Conservation (phyloP, 2,888 invertebrate species). For the Gastrophysa polygoni region DNA sequence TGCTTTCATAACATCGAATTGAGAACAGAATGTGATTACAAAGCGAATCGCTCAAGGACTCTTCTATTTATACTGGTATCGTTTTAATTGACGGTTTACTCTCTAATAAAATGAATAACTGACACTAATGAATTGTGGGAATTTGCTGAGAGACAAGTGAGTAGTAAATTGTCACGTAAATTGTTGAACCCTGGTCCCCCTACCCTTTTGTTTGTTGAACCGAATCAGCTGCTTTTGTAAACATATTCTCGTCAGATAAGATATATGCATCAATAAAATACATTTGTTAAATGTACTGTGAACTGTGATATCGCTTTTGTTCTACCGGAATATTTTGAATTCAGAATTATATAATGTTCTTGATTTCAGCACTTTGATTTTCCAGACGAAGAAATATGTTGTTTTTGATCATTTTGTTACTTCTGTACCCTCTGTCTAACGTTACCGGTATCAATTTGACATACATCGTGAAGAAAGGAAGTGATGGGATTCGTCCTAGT, state of each 20-base stretch:
- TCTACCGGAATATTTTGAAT: too few relatives aligned
- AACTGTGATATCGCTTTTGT: background rate
- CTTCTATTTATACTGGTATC: conserved; percentile 41
- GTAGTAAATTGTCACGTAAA: conserved; percentile 27
- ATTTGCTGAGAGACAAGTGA: conserved; percentile 38
- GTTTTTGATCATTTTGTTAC: conserved; percentile 33
- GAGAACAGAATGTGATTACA: background rate
- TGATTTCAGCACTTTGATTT: too few relatives aligned
- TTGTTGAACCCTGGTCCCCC: conserved; percentile 15
- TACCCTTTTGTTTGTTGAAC: conserved; percentile 1
- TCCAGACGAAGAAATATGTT: conserved; percentile 40
- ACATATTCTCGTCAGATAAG: conserved; percentile 26
- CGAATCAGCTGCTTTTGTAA: conserved; percentile 22
- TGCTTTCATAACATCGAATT: background rate
- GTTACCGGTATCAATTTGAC: conserved; percentile 44
- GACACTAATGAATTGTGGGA: conserved; percentile 31
- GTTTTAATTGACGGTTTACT: conserved; percentile 17
- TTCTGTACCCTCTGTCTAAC: conserved; percentile 26
- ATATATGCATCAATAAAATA: background rate
- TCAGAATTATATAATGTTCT: background rate
- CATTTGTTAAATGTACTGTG: background rate
- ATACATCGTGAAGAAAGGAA: conserved; percentile 46
- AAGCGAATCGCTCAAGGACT: conserved; percentile 41
- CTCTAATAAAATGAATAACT: conserved; percentile 26
- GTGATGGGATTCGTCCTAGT: conserved; percentile 42